Percentiles rank a stretch among this genome's conserved stretches.
Conservation (phyloP, 2,797 vertebrate species). For the Lindbergichthys nudifrons region DNA sequence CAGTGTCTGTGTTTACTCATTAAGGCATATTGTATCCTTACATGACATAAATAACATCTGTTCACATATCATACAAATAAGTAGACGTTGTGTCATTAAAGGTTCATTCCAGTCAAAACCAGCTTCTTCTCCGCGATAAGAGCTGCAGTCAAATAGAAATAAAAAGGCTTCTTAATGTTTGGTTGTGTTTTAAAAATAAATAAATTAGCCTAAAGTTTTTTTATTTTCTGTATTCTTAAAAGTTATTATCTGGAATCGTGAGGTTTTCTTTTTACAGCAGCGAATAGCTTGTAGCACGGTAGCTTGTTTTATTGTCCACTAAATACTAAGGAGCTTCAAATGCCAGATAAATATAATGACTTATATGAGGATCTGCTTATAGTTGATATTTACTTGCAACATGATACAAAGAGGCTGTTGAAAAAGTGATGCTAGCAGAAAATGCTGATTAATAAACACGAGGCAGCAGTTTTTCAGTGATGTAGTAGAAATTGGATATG, state of each 20-base stretch:
- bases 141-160: constrained; percentile 2
- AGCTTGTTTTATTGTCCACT: neutral
- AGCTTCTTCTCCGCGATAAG: constrained; percentile 12
- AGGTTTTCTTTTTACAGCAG: constrained; percentile 14
- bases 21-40: constrained; percentile 81
- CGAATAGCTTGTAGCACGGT: neutral
- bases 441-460: constrained; percentile 40
- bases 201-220: neutral
- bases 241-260: neutral
- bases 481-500: neutral
- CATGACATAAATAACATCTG: constrained; percentile 71
- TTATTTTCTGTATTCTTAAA: neutral
- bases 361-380: constrained; percentile 45
- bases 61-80: constrained; percentile 63
- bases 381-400: constrained; percentile 36
- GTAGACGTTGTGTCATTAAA: constrained; percentile 45
- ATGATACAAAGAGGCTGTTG: constrained; percentile 26
- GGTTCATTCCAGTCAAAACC: constrained; percentile 41
- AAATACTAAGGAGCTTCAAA: constrained; percentile 22
- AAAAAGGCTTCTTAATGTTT: neutral
- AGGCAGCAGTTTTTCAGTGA: constrained; percentile 33
- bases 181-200: neutral
- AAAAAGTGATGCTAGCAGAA: constrained; percentile 40
- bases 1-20: constrained; percentile 71
- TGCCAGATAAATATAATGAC: constrained; percentile 32